These are phyloP conservation scores for Sebastes itinus DNA, from an alignment of 2,797 vertebrate species.

Conservation along the genomic window DNA sequence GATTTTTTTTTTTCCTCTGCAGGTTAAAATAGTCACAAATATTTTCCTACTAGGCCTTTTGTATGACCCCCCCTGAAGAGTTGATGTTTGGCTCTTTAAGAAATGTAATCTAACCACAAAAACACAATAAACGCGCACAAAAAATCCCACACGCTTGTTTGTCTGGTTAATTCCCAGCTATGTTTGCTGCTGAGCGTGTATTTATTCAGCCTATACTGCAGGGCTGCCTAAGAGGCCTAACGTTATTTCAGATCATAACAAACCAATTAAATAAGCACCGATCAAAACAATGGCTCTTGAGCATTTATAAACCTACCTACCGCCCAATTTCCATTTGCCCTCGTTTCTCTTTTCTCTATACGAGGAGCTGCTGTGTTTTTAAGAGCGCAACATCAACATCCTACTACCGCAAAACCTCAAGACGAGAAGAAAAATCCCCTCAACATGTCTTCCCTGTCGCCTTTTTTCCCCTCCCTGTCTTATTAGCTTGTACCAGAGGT, in stretches of 20 bases:
- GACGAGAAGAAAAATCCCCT: conserved; percentile 66
- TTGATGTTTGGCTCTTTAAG: conserved; percentile 21
- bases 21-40: conserved; percentile 1
- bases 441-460: conserved; percentile 78
- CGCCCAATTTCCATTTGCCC: conserved; percentile 45
- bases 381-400: conserved; percentile 62
- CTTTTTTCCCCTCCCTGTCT: conserved; percentile 41
- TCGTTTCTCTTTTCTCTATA: background rate
- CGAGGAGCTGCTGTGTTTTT: conserved; percentile 16
- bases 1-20: background rate
- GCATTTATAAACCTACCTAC: conserved; percentile 23
- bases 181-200: conserved; percentile 44
- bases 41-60: conserved; percentile 46
- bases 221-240: conserved; percentile 70
- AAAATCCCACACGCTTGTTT: background rate
- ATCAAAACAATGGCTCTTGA: conserved; percentile 54
- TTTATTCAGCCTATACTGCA: conserved; percentile 55
- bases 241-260: conserved; percentile 62
- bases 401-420: conserved; percentile 71
- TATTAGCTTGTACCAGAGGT: conserved; percentile 62
- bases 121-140: background rate
- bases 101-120: background rate
- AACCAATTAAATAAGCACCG: conserved; percentile 69
- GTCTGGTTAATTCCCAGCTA: conserved; percentile 33
- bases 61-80: conserved; percentile 40